Evolutionary conservation across 2,797 vertebrate genomes (phyloP).

Genomic region (Crax fasciolata): DNA sequence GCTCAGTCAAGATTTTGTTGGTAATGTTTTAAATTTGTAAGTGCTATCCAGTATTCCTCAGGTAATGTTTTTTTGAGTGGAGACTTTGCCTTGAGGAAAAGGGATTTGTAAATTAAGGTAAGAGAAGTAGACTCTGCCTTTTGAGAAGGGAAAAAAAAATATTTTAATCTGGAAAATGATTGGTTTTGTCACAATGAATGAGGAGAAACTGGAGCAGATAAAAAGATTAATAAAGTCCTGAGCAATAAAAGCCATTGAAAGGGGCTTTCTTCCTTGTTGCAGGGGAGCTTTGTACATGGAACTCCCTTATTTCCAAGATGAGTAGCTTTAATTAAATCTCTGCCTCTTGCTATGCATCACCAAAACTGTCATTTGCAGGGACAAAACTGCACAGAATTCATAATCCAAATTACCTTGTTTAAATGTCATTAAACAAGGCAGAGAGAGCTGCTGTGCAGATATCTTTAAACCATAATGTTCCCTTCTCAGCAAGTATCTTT

Average conservation of each 20-base stretch:
- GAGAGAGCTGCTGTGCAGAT: background rate
- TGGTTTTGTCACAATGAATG: background rate
- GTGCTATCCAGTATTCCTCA: background rate
- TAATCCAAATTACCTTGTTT: background rate
- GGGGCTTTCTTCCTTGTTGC: background rate
- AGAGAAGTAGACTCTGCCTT: background rate
- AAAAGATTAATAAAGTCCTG: background rate
- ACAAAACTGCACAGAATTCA: background rate
- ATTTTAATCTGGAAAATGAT: background rate
- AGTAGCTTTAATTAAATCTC: conserved; percentile 41
- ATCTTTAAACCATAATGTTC: background rate
- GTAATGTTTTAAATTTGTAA: background rate
- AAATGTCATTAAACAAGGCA: background rate
- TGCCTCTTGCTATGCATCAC: background rate
- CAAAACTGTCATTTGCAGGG: background rate
- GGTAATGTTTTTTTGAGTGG: background rate
- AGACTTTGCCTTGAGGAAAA: background rate
- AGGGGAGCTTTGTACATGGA: background rate
- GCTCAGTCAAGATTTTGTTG: background rate
- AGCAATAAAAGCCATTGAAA: background rate
- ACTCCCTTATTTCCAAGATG: background rate
- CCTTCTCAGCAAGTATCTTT: background rate
- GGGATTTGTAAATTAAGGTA: background rate
- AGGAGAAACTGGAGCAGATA: background rate
- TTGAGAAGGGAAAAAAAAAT: background rate